A percentile compares a stretch with the other conserved stretches of the same genome.
phyloP scores from a whole-genome alignment of 2,888 invertebrate species.

The Atethmia centrago region DNA sequence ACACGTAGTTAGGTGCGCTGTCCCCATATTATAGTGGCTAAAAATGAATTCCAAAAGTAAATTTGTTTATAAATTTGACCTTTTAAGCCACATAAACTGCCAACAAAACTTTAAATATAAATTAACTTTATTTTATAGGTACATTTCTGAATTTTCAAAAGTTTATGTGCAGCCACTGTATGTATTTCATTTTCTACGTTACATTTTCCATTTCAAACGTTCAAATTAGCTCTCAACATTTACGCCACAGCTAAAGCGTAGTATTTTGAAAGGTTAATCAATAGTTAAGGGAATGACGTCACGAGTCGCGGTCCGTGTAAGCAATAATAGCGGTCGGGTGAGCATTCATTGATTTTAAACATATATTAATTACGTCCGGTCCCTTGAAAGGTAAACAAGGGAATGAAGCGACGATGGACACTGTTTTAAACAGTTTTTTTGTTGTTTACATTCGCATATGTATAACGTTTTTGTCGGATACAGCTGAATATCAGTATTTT shows the following conservation, averaged over 20 bases:
- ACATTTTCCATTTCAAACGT: not conserved
- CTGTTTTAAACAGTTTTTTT: slow-evolving; percentile 21
- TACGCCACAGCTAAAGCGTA: slow-evolving; percentile 44
- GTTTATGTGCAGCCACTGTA: too few species aligned
- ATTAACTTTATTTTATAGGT: too few species aligned
- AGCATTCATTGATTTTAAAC: slow-evolving; percentile 61
- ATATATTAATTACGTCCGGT: slow-evolving; percentile 60
- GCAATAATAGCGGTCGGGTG: slow-evolving; percentile 56
- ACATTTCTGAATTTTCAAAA: too few species aligned
- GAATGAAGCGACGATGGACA: slow-evolving; percentile 3
- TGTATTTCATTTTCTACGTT: too few species aligned
- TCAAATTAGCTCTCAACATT: not conserved
- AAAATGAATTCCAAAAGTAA: too few species aligned
- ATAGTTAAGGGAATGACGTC: slow-evolving; percentile 63
- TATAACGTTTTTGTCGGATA: not conserved
- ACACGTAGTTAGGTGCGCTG: too few species aligned
- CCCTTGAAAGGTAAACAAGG: slow-evolving; percentile 52
- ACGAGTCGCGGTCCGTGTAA: slow-evolving; percentile 49
- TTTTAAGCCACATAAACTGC: too few species aligned
- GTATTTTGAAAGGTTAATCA: slow-evolving; percentile 59
- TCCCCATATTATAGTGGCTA: too few species aligned
- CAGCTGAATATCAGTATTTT: not conserved
- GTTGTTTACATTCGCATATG: slow-evolving; percentile 5
- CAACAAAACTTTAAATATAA: too few species aligned
- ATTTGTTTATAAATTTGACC: too few species aligned